These are phyloP conservation scores for Rugalucina vietnamica DNA, from an alignment of 2,888 invertebrate species.

Conservation along the genomic window DNA sequence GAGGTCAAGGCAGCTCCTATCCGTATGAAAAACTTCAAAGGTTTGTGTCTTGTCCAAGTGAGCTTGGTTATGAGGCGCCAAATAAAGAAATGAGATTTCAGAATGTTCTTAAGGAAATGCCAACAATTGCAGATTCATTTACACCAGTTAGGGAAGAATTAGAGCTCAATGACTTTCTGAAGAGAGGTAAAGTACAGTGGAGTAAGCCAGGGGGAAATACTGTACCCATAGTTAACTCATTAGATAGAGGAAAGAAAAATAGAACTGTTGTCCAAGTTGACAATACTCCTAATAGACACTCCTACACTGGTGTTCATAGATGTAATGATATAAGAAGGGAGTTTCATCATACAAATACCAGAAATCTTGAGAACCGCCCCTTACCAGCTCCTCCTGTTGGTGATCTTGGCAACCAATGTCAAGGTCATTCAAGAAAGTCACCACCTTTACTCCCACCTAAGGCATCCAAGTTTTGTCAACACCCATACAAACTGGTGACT, in stretches of 20 bases:
- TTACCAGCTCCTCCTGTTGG: background rate
- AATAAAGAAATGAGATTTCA: background rate
- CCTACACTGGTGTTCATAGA: background rate
- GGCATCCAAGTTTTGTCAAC: background rate
- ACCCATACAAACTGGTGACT: constrained; percentile 41
- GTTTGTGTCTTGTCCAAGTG: constrained; percentile 28
- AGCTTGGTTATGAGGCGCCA: constrained; percentile 17
- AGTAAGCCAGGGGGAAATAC: background rate
- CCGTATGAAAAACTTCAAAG: constrained; percentile 32
- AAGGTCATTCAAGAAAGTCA: background rate
- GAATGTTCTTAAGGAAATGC: constrained; percentile 5
- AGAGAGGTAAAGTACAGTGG: background rate
- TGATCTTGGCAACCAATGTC: background rate
- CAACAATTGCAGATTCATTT: constrained; percentile 40
- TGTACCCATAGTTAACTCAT: background rate
- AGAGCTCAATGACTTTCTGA: background rate
- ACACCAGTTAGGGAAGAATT: constrained; percentile 24
- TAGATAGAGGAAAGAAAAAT: background rate
- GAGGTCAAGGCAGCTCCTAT: background rate
- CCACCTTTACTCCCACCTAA: background rate
- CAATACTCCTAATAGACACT: background rate
- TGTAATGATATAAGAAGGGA: background rate
- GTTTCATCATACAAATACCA: background rate
- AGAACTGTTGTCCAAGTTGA: background rate
- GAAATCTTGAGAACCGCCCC: background rate